Evolutionary conservation across 2,888 invertebrate species (phyloP).

Genomic region (Acrobasis suavella): DNA sequence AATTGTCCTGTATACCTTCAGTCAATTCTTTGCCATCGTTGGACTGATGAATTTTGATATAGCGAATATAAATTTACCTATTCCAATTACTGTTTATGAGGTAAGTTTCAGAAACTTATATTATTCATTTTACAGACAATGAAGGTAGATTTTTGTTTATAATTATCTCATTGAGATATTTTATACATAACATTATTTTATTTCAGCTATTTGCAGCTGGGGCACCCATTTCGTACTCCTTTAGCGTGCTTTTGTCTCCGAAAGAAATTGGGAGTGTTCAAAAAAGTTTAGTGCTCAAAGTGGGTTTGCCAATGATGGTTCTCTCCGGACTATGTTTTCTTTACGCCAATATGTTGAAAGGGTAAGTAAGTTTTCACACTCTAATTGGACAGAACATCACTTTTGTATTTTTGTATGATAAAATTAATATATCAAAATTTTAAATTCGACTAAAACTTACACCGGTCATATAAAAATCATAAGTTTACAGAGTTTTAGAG

Average conservation of each 20-base stretch:
- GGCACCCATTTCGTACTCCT: conserved; percentile 73
- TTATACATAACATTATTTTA: conserved; percentile 1
- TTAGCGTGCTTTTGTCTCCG: conserved; percentile 59
- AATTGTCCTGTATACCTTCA: conserved; percentile 69
- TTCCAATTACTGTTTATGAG: conserved; percentile 72
- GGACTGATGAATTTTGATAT: conserved; percentile 75
- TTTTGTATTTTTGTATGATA: too few relatives aligned
- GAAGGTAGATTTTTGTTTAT: neutral
- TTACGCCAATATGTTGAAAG: conserved; percentile 74
- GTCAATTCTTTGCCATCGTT: conserved; percentile 74
- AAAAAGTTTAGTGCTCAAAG: conserved; percentile 62
- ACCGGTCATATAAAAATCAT: too few relatives aligned
- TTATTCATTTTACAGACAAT: neutral
- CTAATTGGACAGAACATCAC: too few relatives aligned
- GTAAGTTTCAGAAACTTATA: conserved; percentile 43
- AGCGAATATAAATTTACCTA: conserved; percentile 70
- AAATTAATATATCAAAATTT: too few relatives aligned
- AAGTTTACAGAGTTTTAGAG: too few relatives aligned
- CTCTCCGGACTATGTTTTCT: conserved; percentile 69
- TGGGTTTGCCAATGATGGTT: conserved; percentile 62
- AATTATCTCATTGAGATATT: neutral
- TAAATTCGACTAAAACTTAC: too few relatives aligned
- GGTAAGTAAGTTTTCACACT: conserved; percentile 45
- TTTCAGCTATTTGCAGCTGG: conserved; percentile 72
- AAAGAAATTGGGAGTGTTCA: conserved; percentile 58